Percentiles rank a stretch among this genome's conserved stretches.
These are phyloP conservation scores for Amphipoea lucens DNA, from an alignment of 2,888 invertebrate genomes.

Conservation along the genomic window DNA sequence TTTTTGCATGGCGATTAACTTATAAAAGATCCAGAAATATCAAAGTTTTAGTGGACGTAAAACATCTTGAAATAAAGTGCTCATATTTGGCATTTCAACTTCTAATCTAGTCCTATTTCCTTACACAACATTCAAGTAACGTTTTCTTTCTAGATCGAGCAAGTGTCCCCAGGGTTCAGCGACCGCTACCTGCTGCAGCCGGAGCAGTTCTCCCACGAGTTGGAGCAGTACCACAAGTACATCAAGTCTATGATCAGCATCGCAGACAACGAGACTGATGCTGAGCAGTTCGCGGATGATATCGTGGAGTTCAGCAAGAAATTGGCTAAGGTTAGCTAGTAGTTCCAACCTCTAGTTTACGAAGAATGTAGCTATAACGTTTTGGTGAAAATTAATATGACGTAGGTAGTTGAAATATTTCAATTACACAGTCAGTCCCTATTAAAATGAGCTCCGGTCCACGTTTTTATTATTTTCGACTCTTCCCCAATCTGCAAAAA, in stretches of 20 bases:
- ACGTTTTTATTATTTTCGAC: no score
- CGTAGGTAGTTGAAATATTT: neutral
- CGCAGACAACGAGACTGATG: constrained; percentile 84
- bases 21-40: neutral
- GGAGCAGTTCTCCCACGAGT: constrained; percentile 90
- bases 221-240: constrained; percentile 91
- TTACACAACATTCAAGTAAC: neutral
- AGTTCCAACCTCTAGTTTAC: neutral
- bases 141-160: constrained; percentile 88
- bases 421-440: neutral
- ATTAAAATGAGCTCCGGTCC: neutral
- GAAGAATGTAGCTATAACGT: neutral
- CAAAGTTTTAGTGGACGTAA: neutral
- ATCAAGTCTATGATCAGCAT: constrained; percentile 90
- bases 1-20: neutral
- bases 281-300: constrained; percentile 90
- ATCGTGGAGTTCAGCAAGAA: constrained; percentile 91
- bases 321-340: constrained; percentile 89
- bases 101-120: neutral
- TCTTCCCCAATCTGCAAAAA: no score
- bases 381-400: neutral
- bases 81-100: neutral
- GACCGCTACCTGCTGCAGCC: constrained; percentile 92
- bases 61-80: neutral
- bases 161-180: constrained; percentile 92